These are phyloP conservation scores for Drosophila leontia DNA, from an alignment of 1,140 invertebrate genomes.

Conservation along the genomic window DNA sequence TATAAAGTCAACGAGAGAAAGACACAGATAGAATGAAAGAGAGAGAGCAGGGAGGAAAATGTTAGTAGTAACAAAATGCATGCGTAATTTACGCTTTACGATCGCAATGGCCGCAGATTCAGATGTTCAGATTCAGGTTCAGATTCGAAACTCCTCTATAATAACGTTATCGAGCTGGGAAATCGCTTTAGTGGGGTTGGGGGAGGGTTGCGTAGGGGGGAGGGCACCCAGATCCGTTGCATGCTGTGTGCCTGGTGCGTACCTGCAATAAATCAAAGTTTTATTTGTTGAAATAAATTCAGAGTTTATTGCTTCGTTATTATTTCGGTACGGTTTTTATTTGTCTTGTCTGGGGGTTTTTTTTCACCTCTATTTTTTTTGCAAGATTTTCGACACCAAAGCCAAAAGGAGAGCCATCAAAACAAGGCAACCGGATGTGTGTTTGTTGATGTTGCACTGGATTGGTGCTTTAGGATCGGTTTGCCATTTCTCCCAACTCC, in stretches of 20 bases:
- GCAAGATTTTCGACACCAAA: constrained; percentile 7
- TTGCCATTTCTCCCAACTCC: neutral
- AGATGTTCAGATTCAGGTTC: constrained; percentile 14
- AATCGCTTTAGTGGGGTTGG: constrained; percentile 19
- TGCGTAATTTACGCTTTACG: constrained; percentile 73
- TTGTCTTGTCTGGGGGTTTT: constrained; percentile 3
- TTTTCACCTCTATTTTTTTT: neutral
- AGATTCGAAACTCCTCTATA: constrained; percentile 49
- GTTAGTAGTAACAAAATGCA: constrained; percentile 35
- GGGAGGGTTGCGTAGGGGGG: neutral
- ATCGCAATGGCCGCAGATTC: constrained; percentile 44
- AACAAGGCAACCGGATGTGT: constrained; percentile 44
- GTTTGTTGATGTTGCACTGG: constrained; percentile 24
- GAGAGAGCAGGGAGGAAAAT: neutral
- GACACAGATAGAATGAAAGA: neutral
- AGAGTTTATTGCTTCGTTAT: constrained; percentile 82
- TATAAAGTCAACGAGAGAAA: neutral
- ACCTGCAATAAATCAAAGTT: constrained; percentile 80
- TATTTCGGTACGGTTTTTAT: constrained; percentile 51
- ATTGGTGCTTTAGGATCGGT: neutral
- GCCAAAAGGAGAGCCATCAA: constrained; percentile 46
- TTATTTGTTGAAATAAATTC: constrained; percentile 84
- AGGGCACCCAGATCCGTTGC: constrained; percentile 48
- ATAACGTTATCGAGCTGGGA: constrained; percentile 45
- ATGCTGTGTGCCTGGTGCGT: constrained; percentile 75